Base-by-base conservation (phyloP, 2,888 invertebrate genomes). In the Platypus cylindrus region DNA sequence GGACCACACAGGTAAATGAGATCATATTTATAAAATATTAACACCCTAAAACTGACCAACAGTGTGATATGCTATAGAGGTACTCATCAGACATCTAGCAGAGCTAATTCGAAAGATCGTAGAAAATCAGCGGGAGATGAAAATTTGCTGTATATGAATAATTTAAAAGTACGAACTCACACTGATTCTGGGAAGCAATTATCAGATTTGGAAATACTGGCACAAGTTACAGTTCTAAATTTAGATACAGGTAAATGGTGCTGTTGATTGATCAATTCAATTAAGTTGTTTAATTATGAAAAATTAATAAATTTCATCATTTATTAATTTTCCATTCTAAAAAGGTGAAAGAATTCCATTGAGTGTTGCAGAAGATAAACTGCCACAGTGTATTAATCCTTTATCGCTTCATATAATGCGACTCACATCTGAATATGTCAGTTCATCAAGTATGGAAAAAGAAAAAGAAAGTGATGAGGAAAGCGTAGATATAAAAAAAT, bases 321-420 rank as follows among this genome's bases (percentile, higher is more conserved):
- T n/a, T n/a, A n/a, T n/a, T n/a, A n/a, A 9, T 20, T 20, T 7
- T 7, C 20, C 7, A 20, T 20, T 20, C 9, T 20, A 7, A 20
- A 20, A 24, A 5, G 89, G 94, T 2, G 94, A 94, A 63, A 73
- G 84, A 48, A 81, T 94, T 49, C 91, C 94, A n/a, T 66, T 95
- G 39, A 91, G 89, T 56, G 81, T 85, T 51, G 93, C 94, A 2
- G 94, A 94, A 58, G 91, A 93, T 58, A 89, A 89, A 63, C 64
- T 89, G 45, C 89, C 89, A 1, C 80, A 82, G 55, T 84, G 89
- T 59, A 80, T 90, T 56, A 94, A 95, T 68, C 95, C 94, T 3
- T 69, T 95, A 38, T 89, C 90, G 13, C 65, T 94, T 46, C 94
- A 95, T 63, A 93, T 95, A 57, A 89, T 94, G 79, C 70, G 90